Conservation (phyloP, 2,797 vertebrate genomes). For the Sternarchorhynchus goeldii region DNA sequence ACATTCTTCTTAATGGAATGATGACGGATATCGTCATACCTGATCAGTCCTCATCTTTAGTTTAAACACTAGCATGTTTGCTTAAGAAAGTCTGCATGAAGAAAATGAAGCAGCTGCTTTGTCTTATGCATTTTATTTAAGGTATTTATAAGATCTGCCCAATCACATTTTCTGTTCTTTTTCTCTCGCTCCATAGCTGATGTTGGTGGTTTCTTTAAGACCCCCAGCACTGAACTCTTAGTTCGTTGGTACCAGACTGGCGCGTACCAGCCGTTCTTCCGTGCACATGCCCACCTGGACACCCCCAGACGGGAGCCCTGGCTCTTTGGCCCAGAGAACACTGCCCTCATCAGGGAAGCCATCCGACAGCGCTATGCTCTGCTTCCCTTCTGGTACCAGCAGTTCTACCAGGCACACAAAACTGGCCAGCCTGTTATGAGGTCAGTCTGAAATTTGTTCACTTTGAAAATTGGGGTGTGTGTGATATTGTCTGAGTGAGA, state of each 20-base stretch:
- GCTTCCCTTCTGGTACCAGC: constrained; percentile 91
- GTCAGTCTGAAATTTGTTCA: constrained; percentile 62
- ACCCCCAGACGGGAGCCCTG: constrained; percentile 90
- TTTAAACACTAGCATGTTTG: background rate
- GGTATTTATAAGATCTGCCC: background rate
- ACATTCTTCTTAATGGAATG: background rate
- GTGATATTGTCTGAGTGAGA: background rate
- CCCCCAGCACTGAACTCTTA: constrained; percentile 85
- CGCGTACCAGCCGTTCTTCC: constrained; percentile 92
- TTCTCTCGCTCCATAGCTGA: constrained; percentile 75
- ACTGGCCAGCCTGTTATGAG: constrained; percentile 87
- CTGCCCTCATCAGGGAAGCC: constrained; percentile 75
- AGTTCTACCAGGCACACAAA: constrained; percentile 80
- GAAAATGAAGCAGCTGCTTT: background rate
- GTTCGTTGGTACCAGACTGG: constrained; percentile 96
- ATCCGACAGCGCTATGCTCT: constrained; percentile 86
- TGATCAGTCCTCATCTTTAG: background rate
- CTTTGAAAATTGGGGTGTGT: too few species aligned
- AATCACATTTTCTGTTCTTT: background rate
- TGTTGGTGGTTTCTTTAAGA: constrained; percentile 91
- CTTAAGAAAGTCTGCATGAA: too few species aligned
- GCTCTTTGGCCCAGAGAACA: constrained; percentile 85
- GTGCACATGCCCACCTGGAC: constrained; percentile 92
- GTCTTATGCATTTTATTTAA: background rate
- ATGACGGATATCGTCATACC: background rate